Conservation (phyloP, 2,797 vertebrate genomes). For the Hipposideros larvatus region DNA sequence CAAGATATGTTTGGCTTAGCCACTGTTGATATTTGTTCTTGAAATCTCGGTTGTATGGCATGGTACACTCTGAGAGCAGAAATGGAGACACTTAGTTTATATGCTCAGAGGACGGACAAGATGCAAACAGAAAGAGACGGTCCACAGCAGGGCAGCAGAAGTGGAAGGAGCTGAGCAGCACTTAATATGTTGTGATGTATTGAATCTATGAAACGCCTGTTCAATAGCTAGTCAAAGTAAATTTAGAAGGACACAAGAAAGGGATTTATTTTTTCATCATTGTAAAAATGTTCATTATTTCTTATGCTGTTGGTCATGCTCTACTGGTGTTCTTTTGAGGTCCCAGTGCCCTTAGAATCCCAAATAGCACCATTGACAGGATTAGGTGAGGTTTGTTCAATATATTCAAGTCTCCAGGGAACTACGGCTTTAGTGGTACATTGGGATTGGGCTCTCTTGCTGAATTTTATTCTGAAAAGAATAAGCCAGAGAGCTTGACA, state of each 20-base stretch:
- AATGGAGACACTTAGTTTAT: constrained; percentile 70
- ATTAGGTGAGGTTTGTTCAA: constrained; percentile 56
- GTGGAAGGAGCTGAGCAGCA: constrained; percentile 20
- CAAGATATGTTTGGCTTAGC: constrained; percentile 85
- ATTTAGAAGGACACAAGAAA: constrained; percentile 64
- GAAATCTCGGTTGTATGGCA: constrained; percentile 78
- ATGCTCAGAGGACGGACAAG: constrained; percentile 62
- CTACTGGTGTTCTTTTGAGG: constrained; percentile 58
- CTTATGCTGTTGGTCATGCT: constrained; percentile 70
- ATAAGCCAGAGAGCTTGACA: constrained; percentile 39
- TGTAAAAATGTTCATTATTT: constrained; percentile 78
- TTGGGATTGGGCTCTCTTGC: constrained; percentile 49
- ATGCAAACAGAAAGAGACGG: constrained; percentile 77
- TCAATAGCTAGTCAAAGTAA: constrained; percentile 76
- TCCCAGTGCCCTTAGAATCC: constrained; percentile 51
- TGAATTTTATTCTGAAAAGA: constrained; percentile 69
- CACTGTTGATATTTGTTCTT: constrained; percentile 83
- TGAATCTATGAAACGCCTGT: constrained; percentile 19
- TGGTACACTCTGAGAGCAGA: constrained; percentile 76
- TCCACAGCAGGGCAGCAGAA: constrained; percentile 49
- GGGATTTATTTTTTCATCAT: constrained; percentile 69
- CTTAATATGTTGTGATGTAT: constrained; percentile 69
- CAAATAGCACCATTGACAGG: constrained; percentile 43
- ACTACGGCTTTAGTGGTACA: background rate
- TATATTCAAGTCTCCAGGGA: constrained; percentile 38